Evolutionary conservation across 2,888 invertebrate genomes (phyloP).

Genomic region (Parnassius smintheus): DNA sequence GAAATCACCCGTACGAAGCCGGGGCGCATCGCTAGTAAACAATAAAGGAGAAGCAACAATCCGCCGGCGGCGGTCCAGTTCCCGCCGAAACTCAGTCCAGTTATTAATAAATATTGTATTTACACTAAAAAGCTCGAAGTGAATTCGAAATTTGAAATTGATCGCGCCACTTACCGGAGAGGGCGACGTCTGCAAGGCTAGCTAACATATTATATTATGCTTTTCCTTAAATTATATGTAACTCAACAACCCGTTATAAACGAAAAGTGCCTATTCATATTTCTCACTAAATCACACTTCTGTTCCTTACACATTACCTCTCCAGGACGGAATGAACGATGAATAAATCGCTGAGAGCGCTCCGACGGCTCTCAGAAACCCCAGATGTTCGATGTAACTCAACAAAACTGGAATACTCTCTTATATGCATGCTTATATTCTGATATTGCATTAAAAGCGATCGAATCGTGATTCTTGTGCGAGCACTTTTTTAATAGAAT

Average conservation of each 20-base stretch:
- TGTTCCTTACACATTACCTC: slow-evolving; percentile 25
- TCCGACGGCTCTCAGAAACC: slow-evolving; percentile 19
- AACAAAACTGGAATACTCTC: slow-evolving; percentile 10
- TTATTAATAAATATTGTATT: too few species aligned
- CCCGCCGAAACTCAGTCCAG: too few species aligned
- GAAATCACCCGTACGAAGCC: too few species aligned
- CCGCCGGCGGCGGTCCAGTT: too few species aligned
- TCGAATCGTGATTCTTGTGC: background rate
- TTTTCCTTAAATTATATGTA: too few species aligned
- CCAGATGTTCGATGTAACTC: slow-evolving; percentile 30
- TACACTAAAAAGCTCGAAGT: too few species aligned
- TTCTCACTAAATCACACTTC: slow-evolving; percentile 9
- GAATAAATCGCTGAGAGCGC: slow-evolving; percentile 23
- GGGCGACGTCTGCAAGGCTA: background rate
- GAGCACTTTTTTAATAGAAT: too few species aligned
- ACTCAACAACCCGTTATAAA: too few species aligned
- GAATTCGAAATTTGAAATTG: too few species aligned
- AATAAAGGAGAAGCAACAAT: too few species aligned
- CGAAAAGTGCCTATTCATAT: slow-evolving; percentile 3
- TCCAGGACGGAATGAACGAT: slow-evolving; percentile 18
- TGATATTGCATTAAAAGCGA: slow-evolving; percentile 9
- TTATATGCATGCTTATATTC: background rate
- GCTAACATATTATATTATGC: background rate
- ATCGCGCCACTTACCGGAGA: too few species aligned
- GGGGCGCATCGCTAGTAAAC: too few species aligned